A percentile compares a stretch with the other conserved stretches of the same genome.
phyloP scores from a whole-genome alignment of 2,797 vertebrate species.

The Eospalax fontanierii region DNA sequence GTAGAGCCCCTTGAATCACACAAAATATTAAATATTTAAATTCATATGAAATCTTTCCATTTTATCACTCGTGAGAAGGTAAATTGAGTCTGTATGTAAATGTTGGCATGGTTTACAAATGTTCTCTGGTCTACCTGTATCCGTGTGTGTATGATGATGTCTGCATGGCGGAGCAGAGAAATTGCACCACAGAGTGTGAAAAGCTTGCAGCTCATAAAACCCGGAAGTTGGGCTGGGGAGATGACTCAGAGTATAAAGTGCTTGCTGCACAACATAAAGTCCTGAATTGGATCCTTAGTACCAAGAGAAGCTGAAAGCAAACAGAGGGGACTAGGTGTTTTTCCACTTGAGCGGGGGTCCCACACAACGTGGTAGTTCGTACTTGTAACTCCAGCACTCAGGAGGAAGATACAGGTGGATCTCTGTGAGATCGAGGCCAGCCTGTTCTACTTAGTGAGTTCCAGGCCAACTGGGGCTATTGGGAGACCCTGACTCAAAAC shows the following conservation, averaged over 20 bases:
- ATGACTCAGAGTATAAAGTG: not conserved
- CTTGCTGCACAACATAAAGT: not conserved
- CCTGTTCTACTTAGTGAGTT: too few species aligned
- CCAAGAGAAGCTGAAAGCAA: not conserved
- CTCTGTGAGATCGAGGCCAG: too few species aligned
- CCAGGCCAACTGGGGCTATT: too few species aligned
- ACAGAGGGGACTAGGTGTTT: too few species aligned
- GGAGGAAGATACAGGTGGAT: too few species aligned
- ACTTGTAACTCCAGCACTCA: too few species aligned
- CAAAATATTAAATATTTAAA: too few species aligned
- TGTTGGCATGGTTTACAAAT: not conserved
- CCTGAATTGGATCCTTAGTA: not conserved
- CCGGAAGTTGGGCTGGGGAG: not conserved
- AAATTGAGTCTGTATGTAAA: not conserved
- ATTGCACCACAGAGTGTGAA: not conserved
- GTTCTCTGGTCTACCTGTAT: not conserved
- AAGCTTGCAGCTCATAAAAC: not conserved
- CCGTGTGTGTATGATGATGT: not conserved
- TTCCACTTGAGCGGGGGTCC: too few species aligned
- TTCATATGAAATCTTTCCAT: not conserved
- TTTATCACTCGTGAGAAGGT: not conserved
- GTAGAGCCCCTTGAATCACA: not conserved
- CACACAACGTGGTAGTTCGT: too few species aligned
- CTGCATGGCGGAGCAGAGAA: not conserved
- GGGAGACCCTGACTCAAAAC: too few species aligned